Base-by-base conservation (phyloP, 2,888 invertebrate genomes). In the Chymomyza caudatula region DNA sequence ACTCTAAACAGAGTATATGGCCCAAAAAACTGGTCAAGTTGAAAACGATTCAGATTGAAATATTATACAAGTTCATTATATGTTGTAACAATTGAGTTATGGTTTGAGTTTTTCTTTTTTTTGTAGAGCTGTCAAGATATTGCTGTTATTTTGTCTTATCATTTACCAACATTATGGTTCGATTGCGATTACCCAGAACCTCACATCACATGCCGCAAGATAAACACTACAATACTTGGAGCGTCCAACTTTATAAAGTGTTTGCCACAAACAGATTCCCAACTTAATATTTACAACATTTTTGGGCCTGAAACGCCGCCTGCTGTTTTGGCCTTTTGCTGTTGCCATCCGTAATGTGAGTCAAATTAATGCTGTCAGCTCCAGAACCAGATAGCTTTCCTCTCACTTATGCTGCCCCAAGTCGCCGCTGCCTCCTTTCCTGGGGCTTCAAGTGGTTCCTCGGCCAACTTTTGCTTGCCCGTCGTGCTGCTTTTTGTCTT, bases 401-500 rank as follows among this genome's bases (percentile, higher is more conserved):
- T 8, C 4, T 0, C 11, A 37, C 29, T 37, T 37, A 37, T 37
- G 8, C 29, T 37, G 8, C 4, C 2, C 11, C 11, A n/a, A n/a
- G n/a, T n/a, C n/a, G n/a, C 11, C 29, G 11, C 29, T 0, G 2
- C 29, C 29, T 25, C 25, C 25, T 5, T 25, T 25, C 25, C 4
- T 19, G 51, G 51, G 22, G 19, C 20, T 51, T 51, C 51, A 51
- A 51, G 51, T 51, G 51, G 22, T 51, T 20, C 20, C 51, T 20
- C 5, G 17, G 19, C 17, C 51, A 47, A 5, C 47, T 19, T 5
- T 47, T 47, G 47, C 17, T 8, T 2, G 47, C 13, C 51, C 13
- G 51, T 19, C 20, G 51, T 6, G 37, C 55, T 59, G 37, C 42
- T 58, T 49, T 49, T 67, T 19, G 44, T 63, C 62, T 73, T 55